A percentile compares a stretch with the other conserved stretches of the same genome.
Conservation (phyloP, 2,888 invertebrate genomes). For the Eustalomyia histrio region DNA sequence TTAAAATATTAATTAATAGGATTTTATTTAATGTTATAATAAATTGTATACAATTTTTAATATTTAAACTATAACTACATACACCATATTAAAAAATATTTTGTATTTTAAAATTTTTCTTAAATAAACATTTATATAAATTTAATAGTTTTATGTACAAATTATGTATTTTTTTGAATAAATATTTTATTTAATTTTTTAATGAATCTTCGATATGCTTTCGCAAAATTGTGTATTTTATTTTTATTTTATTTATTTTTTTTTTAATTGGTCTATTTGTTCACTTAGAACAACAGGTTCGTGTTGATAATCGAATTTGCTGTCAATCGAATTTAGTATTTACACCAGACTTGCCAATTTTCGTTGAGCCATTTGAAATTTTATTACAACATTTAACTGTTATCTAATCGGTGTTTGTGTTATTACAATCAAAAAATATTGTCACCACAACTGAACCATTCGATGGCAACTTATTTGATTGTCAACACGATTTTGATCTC, state of each 20-base stretch:
- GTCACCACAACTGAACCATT: too few species aligned
- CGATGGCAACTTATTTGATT: too few species aligned
- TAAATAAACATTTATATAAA: background rate
- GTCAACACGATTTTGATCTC: too few species aligned
- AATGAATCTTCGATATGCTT: constrained; percentile 29
- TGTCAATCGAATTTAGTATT: too few species aligned
- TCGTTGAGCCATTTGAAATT: too few species aligned
- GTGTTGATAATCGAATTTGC: too few species aligned
- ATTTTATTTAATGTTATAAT: background rate
- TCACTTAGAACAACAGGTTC: background rate
- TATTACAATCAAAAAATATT: too few species aligned
- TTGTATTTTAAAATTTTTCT: background rate
- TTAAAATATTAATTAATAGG: constrained; percentile 1
- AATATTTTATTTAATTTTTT: background rate
- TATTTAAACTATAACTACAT: background rate
- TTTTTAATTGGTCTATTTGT: constrained; percentile 13
- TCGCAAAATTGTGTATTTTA: too few species aligned
- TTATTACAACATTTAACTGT: too few species aligned
- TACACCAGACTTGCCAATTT: too few species aligned
- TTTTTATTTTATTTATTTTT: background rate
- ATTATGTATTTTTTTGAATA: background rate
- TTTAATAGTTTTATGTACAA: background rate
- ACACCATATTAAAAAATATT: background rate
- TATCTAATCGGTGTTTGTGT: too few species aligned
- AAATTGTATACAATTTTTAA: background rate